A percentile compares a stretch with the other conserved stretches of the same genome.
phyloP scores from a whole-genome alignment of 1,140 invertebrate genomes.

The Drosophila nikananu region DNA sequence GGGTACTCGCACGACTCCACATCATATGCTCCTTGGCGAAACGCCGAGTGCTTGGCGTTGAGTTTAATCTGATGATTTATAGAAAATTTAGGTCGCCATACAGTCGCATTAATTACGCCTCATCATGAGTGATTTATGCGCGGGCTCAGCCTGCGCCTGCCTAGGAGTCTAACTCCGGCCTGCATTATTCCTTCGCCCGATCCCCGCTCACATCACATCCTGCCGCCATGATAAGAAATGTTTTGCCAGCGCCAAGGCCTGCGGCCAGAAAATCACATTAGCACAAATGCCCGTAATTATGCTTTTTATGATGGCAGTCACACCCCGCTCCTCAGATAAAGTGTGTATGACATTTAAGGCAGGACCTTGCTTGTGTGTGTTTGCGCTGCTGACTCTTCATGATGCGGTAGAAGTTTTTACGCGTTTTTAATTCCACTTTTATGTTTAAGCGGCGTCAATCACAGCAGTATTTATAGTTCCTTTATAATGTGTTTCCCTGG shows the following conservation, averaged over 20 bases:
- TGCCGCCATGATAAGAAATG: constrained; percentile 52
- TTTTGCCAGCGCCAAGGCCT: constrained; percentile 38
- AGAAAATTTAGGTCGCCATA: constrained; percentile 53
- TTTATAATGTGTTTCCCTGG: constrained; percentile 39
- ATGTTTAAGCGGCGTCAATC: constrained; percentile 38
- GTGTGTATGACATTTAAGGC: constrained; percentile 20
- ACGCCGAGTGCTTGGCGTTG: constrained; percentile 30
- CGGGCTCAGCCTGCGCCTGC: constrained; percentile 28
- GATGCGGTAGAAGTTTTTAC: constrained; percentile 33
- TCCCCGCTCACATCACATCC: constrained; percentile 33
- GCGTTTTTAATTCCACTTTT: constrained; percentile 49
- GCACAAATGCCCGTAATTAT: constrained; percentile 57
- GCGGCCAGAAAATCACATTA: constrained; percentile 48
- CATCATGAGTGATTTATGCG: constrained; percentile 56
- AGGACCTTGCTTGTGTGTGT: constrained; percentile 21
- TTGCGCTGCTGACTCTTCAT: constrained; percentile 25
- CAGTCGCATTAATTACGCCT: constrained; percentile 56
- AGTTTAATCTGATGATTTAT: constrained; percentile 55
- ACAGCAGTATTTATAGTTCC: constrained; percentile 40
- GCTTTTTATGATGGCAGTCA: constrained; percentile 52
- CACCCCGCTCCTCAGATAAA: constrained; percentile 12
- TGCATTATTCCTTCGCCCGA: constrained; percentile 29
- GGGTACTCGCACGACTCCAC: background rate
- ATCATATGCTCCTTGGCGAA: constrained; percentile 43
- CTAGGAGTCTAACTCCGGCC: constrained; percentile 33